These are phyloP conservation scores for Drosophila novamexicana DNA, from an alignment of 1,140 invertebrate genomes.

Conservation along the genomic window DNA sequence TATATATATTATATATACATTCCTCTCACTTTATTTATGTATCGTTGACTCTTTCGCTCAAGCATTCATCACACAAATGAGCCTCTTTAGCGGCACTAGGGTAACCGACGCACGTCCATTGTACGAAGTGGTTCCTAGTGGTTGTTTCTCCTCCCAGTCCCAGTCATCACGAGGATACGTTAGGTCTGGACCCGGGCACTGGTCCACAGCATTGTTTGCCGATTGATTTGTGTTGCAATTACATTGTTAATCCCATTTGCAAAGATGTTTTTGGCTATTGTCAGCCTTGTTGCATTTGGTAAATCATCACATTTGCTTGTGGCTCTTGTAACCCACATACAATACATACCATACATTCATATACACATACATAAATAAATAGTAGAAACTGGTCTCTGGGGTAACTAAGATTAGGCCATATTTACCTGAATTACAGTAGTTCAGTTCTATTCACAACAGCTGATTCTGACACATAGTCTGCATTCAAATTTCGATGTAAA, in stretches of 20 bases:
- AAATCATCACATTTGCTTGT: slow-evolving; percentile 38
- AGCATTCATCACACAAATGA: slow-evolving; percentile 49
- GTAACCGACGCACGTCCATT: slow-evolving; percentile 24
- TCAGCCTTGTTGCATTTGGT: slow-evolving; percentile 31
- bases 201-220: slow-evolving; percentile 35
- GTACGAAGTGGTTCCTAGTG: slow-evolving; percentile 14
- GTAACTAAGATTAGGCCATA: neutral
- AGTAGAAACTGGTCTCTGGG: neutral
- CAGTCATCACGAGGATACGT: slow-evolving; percentile 1
- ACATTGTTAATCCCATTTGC: slow-evolving; percentile 72
- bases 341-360: neutral
- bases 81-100: slow-evolving; percentile 57
- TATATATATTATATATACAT: neutral
- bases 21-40: neutral
- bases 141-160: slow-evolving; percentile 15
- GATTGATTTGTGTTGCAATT: slow-evolving; percentile 71
- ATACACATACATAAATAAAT: neutral
- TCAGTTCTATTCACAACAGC: neutral
- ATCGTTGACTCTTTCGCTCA: neutral
- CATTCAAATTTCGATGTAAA: too few species aligned
- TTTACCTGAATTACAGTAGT: neutral
- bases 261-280: slow-evolving; percentile 49
- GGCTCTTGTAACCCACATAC: neutral
- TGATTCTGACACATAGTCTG: neutral
- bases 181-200: neutral